Percentiles rank a stretch among this genome's conserved stretches.
Evolutionary conservation across 2,113 vertebrate genomes (phyloP).

Genomic region (Toxostoma redivivum): DNA sequence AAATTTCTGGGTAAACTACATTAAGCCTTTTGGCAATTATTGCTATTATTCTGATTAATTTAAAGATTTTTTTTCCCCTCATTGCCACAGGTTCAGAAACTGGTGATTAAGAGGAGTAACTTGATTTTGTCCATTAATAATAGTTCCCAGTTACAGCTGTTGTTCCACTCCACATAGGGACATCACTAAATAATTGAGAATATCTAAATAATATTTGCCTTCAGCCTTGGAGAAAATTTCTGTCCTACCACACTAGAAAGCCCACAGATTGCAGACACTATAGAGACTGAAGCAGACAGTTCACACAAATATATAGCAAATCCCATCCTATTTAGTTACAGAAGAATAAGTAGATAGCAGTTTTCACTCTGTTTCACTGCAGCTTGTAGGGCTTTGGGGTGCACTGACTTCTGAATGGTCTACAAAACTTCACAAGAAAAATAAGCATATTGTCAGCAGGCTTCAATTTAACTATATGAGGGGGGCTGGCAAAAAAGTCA

Average conservation of each 20-base stretch:
- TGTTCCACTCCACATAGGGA: neutral
- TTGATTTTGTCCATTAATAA: neutral
- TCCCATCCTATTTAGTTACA: neutral
- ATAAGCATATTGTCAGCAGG: neutral
- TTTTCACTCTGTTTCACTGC: neutral
- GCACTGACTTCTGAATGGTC: neutral
- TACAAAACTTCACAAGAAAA: slow-evolving; percentile 27
- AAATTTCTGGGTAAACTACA: neutral
- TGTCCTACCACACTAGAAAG: neutral
- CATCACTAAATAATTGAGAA: neutral
- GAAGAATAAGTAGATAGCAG: neutral
- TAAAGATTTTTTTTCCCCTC: neutral
- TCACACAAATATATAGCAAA: neutral
- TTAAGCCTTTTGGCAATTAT: neutral
- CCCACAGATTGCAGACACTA: neutral
- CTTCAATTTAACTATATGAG: slow-evolving; percentile 3
- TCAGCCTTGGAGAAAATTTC: neutral
- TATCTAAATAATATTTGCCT: neutral
- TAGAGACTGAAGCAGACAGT: neutral
- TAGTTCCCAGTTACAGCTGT: neutral
- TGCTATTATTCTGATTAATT: neutral
- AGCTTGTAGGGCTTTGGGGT: neutral
- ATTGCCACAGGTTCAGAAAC: neutral
- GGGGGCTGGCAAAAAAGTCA: neutral
- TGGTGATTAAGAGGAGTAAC: neutral